These are phyloP conservation scores for Pan troglodytes DNA, from an alignment of 2,113 vertebrate species.

Conservation along the genomic window DNA sequence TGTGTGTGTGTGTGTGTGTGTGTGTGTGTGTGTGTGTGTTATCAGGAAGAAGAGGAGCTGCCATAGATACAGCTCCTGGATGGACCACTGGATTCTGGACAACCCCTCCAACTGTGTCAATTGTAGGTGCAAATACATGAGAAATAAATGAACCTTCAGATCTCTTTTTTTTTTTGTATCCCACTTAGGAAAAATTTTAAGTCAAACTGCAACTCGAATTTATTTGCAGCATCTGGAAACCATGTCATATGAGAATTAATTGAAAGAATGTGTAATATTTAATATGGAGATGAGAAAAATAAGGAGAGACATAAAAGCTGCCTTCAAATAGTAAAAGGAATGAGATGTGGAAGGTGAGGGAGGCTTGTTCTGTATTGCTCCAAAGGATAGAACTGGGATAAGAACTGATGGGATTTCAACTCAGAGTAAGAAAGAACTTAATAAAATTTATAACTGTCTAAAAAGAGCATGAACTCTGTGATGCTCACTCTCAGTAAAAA, in stretches of 20 bases:
- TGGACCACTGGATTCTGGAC: background rate
- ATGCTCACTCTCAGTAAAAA: background rate
- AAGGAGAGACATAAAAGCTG: background rate
- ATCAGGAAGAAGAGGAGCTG: background rate
- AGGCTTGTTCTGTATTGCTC: background rate
- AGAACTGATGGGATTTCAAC: background rate
- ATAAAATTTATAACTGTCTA: background rate
- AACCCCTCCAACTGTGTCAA: background rate
- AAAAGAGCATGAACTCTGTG: background rate
- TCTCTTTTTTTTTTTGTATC: background rate
- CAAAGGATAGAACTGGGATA: background rate
- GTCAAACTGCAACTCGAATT: background rate
- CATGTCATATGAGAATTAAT: background rate
- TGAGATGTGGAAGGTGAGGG: background rate
- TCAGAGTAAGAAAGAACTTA: constrained; percentile 13
- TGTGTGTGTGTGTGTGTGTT: background rate
- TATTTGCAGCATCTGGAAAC: background rate
- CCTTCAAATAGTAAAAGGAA: background rate
- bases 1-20: background rate
- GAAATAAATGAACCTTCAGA: background rate
- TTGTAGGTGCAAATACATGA: background rate
- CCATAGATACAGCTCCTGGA: background rate
- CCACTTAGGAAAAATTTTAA: background rate
- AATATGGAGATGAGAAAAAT: background rate
- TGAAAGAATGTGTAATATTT: background rate